Base-by-base conservation (phyloP, 2,888 invertebrate genomes). In the Eremobia ochroleuca region DNA sequence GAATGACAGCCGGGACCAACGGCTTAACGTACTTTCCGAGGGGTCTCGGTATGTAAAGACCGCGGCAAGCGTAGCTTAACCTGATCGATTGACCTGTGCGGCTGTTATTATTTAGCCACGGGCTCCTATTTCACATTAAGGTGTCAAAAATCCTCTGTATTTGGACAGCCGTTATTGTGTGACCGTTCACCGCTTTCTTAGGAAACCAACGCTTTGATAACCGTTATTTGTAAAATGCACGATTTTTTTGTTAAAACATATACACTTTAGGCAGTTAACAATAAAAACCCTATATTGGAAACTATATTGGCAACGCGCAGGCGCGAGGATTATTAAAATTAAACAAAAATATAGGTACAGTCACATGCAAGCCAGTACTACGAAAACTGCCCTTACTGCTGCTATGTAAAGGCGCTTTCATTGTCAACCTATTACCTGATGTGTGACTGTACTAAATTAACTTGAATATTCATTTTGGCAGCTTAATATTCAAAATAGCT, bases 241-340 rank as follows among this genome's bases (percentile, higher is more conserved):
- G 64, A 49, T 61, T 65, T 28, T 6, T 37, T 76, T 82, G 83
- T 86, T 86, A 64, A 70, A 75, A 77, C 64, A 18, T 61, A 61
- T 80, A 83, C 83, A 85, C 82, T 81, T 69, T 67, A 9, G 40
- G 40, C 61, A 67, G 46, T 43, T 70, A 58, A 40, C 2, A 64
- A 55, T 1, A 3, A 40, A 40, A 46, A 40, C 0, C 18, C 1
- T n/a, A 2, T 34, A 5, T 31, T 31, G 1, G 4, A 25, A 28
- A 43, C 21, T 21, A 43, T 43, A 43, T 43, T 21, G 43, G 21
- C 13, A 49, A 34, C 72, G 70, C 79, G 61, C 71, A 21, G 70
- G 70, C 70, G 83, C 70, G 43, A 43, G 34, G 9, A 3, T 25
- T 18, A 34, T 18, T 6, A 11, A n/a, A 49, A 11, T 34, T 6